Percentiles rank a stretch among this genome's conserved stretches.
Evolutionary conservation across 2,888 invertebrate genomes (phyloP).

Genomic region (Leptothorax acervorum): DNA sequence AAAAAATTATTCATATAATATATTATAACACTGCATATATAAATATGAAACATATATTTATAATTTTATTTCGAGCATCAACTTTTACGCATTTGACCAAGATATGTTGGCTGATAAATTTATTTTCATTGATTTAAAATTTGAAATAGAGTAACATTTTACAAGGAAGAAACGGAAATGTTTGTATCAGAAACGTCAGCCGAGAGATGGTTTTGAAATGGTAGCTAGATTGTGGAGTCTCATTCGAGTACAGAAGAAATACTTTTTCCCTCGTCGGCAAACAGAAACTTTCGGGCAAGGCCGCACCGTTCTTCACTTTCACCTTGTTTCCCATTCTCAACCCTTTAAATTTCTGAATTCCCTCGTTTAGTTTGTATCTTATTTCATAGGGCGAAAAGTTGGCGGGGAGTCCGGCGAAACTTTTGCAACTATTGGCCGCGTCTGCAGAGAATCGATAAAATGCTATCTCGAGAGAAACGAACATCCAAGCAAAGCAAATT

Average conservation of each 20-base stretch:
- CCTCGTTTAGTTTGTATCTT: conserved; percentile 63
- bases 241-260: conserved; percentile 23
- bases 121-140: not conserved
- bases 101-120: not conserved
- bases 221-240: not conserved
- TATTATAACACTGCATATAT: not conserved
- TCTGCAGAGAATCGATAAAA: conserved; percentile 53
- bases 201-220: not conserved
- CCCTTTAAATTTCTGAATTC: conserved; percentile 47
- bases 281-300: conserved; percentile 59
- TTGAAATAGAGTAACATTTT: not conserved
- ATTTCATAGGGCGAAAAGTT: conserved; percentile 65
- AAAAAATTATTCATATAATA: not conserved
- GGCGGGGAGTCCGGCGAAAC: conserved; percentile 24
- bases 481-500: not conserved
- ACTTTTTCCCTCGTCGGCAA: conserved; percentile 35
- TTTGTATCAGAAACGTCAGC: conserved; percentile 2
- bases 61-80: not conserved
- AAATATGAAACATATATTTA: not conserved
- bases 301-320: conserved; percentile 64
- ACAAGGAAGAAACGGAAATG: not conserved
- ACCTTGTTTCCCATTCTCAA: conserved; percentile 59
- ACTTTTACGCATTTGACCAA: not conserved
- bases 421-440: conserved; percentile 52
- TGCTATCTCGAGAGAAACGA: conserved; percentile 17